A percentile compares a stretch with the other conserved stretches of the same genome.
phyloP scores from a whole-genome alignment of 2,888 invertebrate species.

The Polyploca ridens region DNA sequence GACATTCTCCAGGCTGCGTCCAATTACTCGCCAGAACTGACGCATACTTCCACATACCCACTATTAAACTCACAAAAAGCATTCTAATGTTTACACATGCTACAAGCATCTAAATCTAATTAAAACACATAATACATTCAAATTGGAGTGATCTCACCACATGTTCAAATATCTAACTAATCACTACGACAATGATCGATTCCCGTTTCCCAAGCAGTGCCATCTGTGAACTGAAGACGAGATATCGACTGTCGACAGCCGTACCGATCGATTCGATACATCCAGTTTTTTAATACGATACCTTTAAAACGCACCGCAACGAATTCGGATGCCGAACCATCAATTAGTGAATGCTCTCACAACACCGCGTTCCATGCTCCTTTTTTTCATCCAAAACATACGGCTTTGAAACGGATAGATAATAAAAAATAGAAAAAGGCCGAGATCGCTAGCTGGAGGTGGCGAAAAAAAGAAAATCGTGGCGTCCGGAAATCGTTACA shows the following conservation, averaged over 20 bases:
- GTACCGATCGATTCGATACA: constrained; percentile 69
- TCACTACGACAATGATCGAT: constrained; percentile 55
- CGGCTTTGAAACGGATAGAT: constrained; percentile 64
- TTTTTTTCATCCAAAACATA: constrained; percentile 65
- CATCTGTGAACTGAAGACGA: constrained; percentile 65
- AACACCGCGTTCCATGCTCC: constrained; percentile 47
- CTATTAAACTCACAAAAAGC: constrained; percentile 6
- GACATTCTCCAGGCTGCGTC: background rate
- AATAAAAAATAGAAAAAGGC: constrained; percentile 56
- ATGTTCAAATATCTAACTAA: constrained; percentile 60
- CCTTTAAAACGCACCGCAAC: constrained; percentile 59
- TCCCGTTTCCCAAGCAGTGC: constrained; percentile 59
- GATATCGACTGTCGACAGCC: constrained; percentile 67
- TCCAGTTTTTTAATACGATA: constrained; percentile 54
- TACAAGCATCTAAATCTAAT: constrained; percentile 42
- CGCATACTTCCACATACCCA: constrained; percentile 4
- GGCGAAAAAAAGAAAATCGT: constrained; percentile 59
- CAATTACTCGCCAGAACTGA: background rate
- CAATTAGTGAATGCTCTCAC: constrained; percentile 79
- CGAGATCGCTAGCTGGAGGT: constrained; percentile 57
- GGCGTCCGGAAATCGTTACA: constrained; percentile 69
- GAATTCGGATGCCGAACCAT: constrained; percentile 64
- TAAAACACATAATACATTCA: constrained; percentile 52
- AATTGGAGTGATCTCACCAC: constrained; percentile 53
- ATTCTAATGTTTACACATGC: constrained; percentile 32